phyloP scores from a whole-genome alignment of 2,888 invertebrate genomes.

The Acronicta alni region DNA sequence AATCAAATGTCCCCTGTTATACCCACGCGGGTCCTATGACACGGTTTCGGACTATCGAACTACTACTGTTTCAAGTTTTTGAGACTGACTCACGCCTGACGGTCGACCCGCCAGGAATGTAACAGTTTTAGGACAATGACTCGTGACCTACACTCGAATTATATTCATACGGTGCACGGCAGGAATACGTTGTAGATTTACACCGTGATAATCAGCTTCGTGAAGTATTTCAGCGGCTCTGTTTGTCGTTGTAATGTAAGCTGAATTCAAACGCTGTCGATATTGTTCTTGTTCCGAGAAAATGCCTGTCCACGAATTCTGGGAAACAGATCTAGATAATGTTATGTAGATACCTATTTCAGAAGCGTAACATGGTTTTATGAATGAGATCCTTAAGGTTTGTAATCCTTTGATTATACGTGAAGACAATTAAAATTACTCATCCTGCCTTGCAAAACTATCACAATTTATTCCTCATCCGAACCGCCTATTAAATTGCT shows the following conservation, averaged over 20 bases:
- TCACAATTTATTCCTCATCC: too few species aligned
- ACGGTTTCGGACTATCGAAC: constrained; percentile 48
- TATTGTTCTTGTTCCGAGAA: constrained; percentile 42
- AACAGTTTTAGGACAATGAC: constrained; percentile 74
- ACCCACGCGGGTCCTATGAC: constrained; percentile 57
- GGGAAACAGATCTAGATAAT: background rate
- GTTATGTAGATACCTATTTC: too few species aligned
- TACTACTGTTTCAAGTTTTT: constrained; percentile 43
- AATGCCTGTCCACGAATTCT: constrained; percentile 4
- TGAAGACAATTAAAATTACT: too few species aligned
- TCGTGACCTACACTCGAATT: constrained; percentile 59
- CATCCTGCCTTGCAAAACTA: too few species aligned
- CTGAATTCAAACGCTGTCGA: constrained; percentile 2
- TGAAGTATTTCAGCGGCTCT: background rate
- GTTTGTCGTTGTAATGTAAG: constrained; percentile 1
- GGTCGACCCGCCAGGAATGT: constrained; percentile 63
- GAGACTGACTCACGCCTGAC: constrained; percentile 59
- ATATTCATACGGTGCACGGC: constrained; percentile 32
- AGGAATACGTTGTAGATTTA: constrained; percentile 18
- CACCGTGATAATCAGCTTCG: constrained; percentile 14
- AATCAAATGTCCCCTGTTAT: constrained; percentile 31
- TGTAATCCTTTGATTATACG: too few species aligned
- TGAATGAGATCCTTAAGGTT: too few species aligned
- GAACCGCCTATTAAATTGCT: background rate
- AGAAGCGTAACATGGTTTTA: too few species aligned